phyloP scores from a whole-genome alignment of 2,113 vertebrate species.

The Oncorhynchus gorbuscha region DNA sequence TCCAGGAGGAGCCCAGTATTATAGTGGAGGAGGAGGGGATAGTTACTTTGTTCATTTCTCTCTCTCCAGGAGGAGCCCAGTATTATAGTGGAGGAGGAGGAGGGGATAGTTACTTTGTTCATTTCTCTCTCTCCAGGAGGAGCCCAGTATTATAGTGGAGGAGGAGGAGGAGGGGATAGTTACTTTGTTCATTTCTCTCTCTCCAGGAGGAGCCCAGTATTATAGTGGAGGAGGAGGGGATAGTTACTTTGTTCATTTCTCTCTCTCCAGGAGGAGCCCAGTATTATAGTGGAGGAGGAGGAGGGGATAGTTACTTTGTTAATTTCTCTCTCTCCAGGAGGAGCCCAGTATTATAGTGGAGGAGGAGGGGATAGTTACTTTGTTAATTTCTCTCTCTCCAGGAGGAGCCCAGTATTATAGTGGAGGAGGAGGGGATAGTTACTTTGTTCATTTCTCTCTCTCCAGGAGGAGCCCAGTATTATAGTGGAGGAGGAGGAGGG shows the following conservation, averaged over 20 bases:
- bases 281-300: slow-evolving; percentile 83
- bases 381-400: slow-evolving; percentile 45
- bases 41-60: not conserved
- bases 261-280: slow-evolving; percentile 87
- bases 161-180: slow-evolving; percentile 45
- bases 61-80: slow-evolving; percentile 89
- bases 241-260: not conserved
- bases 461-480: slow-evolving; percentile 94
- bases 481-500: slow-evolving; percentile 73
- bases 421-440: slow-evolving; percentile 67
- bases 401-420: slow-evolving; percentile 96
- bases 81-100: slow-evolving; percentile 88
- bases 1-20: slow-evolving; percentile 94
- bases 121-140: slow-evolving; percentile 76
- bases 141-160: slow-evolving; percentile 87
- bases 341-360: slow-evolving; percentile 89
- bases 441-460: not conserved
- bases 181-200: not conserved
- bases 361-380: slow-evolving; percentile 67
- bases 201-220: slow-evolving; percentile 94
- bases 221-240: slow-evolving; percentile 72
- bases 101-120: not conserved
- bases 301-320: slow-evolving; percentile 37
- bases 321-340: slow-evolving; percentile 74
- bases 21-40: slow-evolving; percentile 70